Conservation (phyloP, 2,888 invertebrate species). For the Melipona beecheii region DNA sequence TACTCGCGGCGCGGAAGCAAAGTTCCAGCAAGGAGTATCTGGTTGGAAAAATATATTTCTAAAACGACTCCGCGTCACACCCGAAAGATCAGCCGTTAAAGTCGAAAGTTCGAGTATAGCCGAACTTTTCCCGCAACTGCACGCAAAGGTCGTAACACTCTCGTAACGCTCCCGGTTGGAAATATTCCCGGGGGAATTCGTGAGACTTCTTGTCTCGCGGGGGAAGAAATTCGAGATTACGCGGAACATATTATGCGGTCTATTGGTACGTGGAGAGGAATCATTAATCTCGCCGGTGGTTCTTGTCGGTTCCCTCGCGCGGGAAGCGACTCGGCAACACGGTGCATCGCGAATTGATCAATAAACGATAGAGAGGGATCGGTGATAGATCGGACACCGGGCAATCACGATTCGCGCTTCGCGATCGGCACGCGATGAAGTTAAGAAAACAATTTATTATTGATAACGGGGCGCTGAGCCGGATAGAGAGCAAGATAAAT, state of each 20-base stretch:
- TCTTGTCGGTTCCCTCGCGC: constrained; percentile 19
- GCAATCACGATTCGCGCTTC: constrained; percentile 38
- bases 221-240: constrained; percentile 11
- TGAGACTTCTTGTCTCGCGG: background rate
- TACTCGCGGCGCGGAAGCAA: too few relatives aligned
- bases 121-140: background rate
- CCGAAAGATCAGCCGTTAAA: background rate
- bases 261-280: background rate
- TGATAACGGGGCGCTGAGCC: constrained; percentile 38
- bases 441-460: constrained; percentile 57
- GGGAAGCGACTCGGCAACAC: background rate
- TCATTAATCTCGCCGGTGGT: constrained; percentile 35
- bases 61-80: background rate
- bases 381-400: constrained; percentile 41
- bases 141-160: background rate
- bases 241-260: constrained; percentile 16
- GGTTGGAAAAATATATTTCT: background rate
- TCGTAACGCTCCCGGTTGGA: background rate
- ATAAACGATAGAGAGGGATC: constrained; percentile 44
- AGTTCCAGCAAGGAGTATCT: too few relatives aligned
- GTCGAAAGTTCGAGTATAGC: background rate
- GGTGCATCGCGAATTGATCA: constrained; percentile 46
- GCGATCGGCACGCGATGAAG: constrained; percentile 13
- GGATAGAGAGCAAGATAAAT: constrained; percentile 46
- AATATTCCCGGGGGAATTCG: constrained; percentile 10